Percentiles rank a stretch among this genome's conserved stretches.
These are phyloP conservation scores for Apteryx mantelli DNA, from an alignment of 2,113 vertebrate species.

Conservation along the genomic window DNA sequence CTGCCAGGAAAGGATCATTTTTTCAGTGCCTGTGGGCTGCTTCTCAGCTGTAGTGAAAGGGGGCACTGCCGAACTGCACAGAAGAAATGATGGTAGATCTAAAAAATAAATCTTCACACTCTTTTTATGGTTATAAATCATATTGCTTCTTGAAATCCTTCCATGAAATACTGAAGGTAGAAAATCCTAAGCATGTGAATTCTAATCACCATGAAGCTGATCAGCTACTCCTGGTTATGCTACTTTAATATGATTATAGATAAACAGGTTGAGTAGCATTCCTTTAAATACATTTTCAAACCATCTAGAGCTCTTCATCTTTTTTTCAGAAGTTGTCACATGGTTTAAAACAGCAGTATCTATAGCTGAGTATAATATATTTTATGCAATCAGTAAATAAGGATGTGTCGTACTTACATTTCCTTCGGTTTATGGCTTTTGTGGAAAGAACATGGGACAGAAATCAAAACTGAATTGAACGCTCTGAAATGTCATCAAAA, in stretches of 20 bases:
- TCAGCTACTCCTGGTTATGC: neutral
- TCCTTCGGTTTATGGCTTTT: neutral
- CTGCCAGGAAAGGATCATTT: neutral
- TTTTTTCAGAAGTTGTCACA: neutral
- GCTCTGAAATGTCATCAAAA: neutral
- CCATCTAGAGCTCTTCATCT: neutral
- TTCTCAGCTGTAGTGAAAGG: neutral
- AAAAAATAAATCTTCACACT: neutral
- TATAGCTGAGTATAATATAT: neutral
- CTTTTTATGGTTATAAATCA: neutral
- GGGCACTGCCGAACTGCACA: neutral
- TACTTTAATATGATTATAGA: accelerated
- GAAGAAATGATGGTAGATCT: neutral
- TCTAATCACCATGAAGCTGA: neutral
- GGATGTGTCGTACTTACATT: neutral
- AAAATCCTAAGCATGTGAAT: neutral
- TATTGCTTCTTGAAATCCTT: neutral
- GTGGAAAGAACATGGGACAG: neutral
- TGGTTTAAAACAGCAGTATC: neutral
- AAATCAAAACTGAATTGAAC: neutral
- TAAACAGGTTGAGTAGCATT: neutral
- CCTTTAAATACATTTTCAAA: neutral
- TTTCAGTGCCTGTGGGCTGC: neutral
- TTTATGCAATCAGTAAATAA: neutral
- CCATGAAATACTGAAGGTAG: neutral